These are phyloP conservation scores for Theocolax elegans DNA, from an alignment of 1,140 invertebrate species.

Conservation along the genomic window DNA sequence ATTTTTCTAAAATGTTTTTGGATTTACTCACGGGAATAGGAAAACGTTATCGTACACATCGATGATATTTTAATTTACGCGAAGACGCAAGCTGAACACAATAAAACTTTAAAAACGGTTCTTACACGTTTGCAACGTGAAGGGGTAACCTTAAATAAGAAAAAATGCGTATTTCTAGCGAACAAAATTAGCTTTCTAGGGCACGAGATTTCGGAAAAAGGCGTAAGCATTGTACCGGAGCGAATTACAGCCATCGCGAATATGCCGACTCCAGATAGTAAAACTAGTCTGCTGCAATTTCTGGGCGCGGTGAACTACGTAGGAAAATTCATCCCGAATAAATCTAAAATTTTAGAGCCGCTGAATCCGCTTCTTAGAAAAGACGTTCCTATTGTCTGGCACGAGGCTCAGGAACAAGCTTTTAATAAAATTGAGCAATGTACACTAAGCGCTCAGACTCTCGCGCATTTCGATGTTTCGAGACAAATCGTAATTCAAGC, in stretches of 20 bases:
- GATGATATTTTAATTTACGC: background rate
- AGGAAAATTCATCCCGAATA: too few species aligned
- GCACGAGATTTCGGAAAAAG: background rate
- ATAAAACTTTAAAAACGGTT: background rate
- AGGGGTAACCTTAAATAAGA: background rate
- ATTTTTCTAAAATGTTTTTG: background rate
- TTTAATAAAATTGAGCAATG: background rate
- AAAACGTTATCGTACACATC: too few species aligned
- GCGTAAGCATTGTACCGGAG: background rate
- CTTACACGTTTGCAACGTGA: background rate
- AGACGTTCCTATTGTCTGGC: background rate
- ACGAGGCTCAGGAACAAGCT: background rate
- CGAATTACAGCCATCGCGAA: background rate
- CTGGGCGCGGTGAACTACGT: too few species aligned
- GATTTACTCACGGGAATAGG: background rate
- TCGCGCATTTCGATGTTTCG: background rate
- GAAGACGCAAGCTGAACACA: background rate
- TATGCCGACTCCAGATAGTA: background rate
- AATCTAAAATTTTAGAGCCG: too few species aligned
- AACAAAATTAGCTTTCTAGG: background rate
- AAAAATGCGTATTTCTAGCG: background rate
- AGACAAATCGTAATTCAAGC: background rate
- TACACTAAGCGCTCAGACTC: background rate
- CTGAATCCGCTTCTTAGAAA: background rate
- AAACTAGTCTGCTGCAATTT: background rate